A percentile compares a stretch with the other conserved stretches of the same genome.
Evolutionary conservation across 2,113 vertebrate species (phyloP).

Genomic region (Mugil cephalus): DNA sequence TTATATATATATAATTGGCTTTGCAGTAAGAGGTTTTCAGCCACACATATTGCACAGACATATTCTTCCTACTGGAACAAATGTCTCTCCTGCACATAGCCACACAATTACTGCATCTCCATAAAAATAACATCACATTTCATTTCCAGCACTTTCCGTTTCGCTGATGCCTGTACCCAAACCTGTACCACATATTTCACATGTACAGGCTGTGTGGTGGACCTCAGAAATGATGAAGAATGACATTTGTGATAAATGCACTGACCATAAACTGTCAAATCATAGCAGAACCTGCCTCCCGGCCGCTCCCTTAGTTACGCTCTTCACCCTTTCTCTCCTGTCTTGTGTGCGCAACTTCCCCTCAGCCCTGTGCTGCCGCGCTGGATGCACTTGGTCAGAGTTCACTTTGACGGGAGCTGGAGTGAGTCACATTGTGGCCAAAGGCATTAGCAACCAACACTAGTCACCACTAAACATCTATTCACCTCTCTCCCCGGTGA

Average conservation of each 20-base stretch:
- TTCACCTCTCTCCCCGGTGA: slow-evolving; percentile 45
- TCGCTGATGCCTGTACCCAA: slow-evolving; percentile 21
- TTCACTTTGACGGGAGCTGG: slow-evolving; percentile 64
- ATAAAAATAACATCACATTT: slow-evolving; percentile 15
- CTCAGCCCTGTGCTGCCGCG: slow-evolving; percentile 54
- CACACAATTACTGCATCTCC: neutral
- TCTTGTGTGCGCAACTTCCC: slow-evolving; percentile 53
- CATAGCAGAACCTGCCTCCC: slow-evolving; percentile 64
- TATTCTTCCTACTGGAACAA: neutral
- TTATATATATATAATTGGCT: neutral
- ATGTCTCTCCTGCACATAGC: neutral
- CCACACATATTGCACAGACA: neutral
- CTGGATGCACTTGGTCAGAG: slow-evolving; percentile 72
- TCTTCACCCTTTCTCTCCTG: slow-evolving; percentile 56
- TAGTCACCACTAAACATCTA: slow-evolving; percentile 71
- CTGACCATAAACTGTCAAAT: slow-evolving; percentile 83
- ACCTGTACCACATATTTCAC: slow-evolving; percentile 24
- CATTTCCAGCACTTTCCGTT: slow-evolving; percentile 2
- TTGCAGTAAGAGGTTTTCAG: neutral
- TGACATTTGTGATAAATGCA: slow-evolving; percentile 83
- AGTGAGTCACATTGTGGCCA: slow-evolving; percentile 73
- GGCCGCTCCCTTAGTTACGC: slow-evolving; percentile 66
- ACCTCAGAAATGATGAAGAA: slow-evolving; percentile 66
- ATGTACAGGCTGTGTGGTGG: slow-evolving; percentile 25
- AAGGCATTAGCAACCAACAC: slow-evolving; percentile 64